phyloP scores from a whole-genome alignment of 2,888 invertebrate species.

The Arge pagana region DNA sequence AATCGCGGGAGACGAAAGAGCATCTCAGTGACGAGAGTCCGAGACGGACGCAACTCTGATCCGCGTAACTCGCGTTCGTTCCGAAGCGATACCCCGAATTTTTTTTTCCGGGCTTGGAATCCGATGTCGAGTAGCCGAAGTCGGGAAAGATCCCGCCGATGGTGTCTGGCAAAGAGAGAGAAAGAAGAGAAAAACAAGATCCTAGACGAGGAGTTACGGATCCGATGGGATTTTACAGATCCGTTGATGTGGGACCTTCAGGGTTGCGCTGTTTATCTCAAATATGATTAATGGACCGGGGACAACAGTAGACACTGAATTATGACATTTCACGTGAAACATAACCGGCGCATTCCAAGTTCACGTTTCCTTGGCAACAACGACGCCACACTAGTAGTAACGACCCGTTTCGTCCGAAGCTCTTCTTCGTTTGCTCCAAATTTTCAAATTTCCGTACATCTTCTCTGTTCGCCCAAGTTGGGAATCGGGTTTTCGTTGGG shows the following conservation, averaged over 20 bases:
- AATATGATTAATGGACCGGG: slow-evolving; percentile 21
- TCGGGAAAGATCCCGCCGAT: not conserved
- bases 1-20: too few relatives aligned
- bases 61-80: not conserved
- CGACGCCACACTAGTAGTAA: too few relatives aligned
- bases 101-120: not conserved
- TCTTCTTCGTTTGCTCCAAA: too few relatives aligned
- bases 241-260: slow-evolving; percentile 12
- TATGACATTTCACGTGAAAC: slow-evolving; percentile 23
- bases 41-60: not conserved
- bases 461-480: too few relatives aligned
- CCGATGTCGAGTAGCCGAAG: not conserved
- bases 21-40: too few relatives aligned
- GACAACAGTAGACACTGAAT: slow-evolving; percentile 22
- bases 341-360: slow-evolving; percentile 15
- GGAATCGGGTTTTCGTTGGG: too few relatives aligned
- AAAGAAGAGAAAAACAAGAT: not conserved
- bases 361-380: too few relatives aligned
- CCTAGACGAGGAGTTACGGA: too few relatives aligned
- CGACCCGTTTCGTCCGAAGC: too few relatives aligned
- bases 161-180: not conserved
- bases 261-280: slow-evolving; percentile 25
- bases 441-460: too few relatives aligned
- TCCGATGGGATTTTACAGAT: too few relatives aligned
- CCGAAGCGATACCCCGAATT: not conserved